phyloP scores from a whole-genome alignment of 92 coral and sea anemone genomes.

The Porites cylindrica region DNA sequence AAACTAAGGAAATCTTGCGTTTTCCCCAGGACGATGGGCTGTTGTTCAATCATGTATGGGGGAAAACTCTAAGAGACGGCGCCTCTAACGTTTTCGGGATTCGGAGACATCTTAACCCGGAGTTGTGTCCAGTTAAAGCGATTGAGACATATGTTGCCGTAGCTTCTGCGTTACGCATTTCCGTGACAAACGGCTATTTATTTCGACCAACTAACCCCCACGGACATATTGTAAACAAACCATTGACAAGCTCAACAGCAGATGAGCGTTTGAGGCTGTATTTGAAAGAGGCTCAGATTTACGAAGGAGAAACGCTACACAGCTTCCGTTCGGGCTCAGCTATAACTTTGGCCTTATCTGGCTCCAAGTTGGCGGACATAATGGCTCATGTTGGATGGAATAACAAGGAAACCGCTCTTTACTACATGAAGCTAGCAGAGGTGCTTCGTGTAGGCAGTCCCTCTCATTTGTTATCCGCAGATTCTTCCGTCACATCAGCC shows the following conservation, averaged over 20 bases:
- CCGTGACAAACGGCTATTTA: conserved; percentile 13
- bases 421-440: background rate
- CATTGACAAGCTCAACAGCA: background rate
- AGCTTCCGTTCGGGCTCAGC: no score
- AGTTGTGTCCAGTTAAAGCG: conserved; percentile 43
- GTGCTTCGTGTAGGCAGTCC: background rate
- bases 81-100: conserved; percentile 49
- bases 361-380: background rate
- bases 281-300: background rate
- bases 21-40: no score
- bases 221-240: conserved; percentile 32
- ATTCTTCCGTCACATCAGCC: background rate
- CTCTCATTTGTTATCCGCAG: background rate
- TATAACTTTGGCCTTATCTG: background rate
- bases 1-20: no score
- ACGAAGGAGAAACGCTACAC: conserved; percentile 3
- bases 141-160: conserved; percentile 44
- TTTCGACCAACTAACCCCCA: conserved; percentile 54
- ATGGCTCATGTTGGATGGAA: background rate
- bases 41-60: background rate
- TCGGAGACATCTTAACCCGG: conserved; percentile 49
- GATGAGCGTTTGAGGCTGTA: background rate
- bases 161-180: conserved; percentile 4
- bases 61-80: conserved; percentile 57
- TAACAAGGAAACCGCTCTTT: background rate